Conservation (phyloP, 2,797 vertebrate species). For the Pangasius krempfi region DNA sequence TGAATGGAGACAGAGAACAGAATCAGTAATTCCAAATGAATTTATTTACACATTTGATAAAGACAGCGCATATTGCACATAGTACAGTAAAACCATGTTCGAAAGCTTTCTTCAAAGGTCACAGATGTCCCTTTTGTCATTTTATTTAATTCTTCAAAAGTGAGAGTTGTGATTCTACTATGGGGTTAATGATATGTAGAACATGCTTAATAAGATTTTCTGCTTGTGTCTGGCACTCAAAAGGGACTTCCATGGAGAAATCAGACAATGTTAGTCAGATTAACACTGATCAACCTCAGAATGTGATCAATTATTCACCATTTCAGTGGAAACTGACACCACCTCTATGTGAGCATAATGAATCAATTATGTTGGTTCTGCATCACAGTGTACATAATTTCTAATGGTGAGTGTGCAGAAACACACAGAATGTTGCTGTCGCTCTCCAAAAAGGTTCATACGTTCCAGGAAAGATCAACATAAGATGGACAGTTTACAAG, state of each 20-base stretch:
- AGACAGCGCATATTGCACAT: conserved; percentile 18
- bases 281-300: conserved; percentile 38
- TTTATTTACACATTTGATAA: conserved; percentile 48
- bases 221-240: background rate
- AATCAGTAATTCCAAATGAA: conserved; percentile 23
- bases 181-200: background rate
- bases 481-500: background rate
- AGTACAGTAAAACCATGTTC: conserved; percentile 3
- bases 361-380: conserved; percentile 13
- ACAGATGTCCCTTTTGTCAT: background rate
- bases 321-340: background rate
- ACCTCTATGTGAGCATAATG: background rate
- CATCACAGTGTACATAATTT: conserved; percentile 8
- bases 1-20: background rate
- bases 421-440: background rate
- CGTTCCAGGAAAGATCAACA: background rate
- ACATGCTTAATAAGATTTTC: background rate
- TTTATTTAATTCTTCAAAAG: background rate
- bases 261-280: conserved; percentile 39
- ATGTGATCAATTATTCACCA: conserved; percentile 11
- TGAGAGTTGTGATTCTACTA: background rate
- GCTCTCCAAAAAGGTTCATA: background rate
- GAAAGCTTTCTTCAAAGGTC: background rate
- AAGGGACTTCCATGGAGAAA: conserved; percentile 9
- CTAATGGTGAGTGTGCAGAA: background rate